Evolutionary conservation across 2,113 vertebrate genomes (phyloP).

Genomic region (Aphyosemion australe): DNA sequence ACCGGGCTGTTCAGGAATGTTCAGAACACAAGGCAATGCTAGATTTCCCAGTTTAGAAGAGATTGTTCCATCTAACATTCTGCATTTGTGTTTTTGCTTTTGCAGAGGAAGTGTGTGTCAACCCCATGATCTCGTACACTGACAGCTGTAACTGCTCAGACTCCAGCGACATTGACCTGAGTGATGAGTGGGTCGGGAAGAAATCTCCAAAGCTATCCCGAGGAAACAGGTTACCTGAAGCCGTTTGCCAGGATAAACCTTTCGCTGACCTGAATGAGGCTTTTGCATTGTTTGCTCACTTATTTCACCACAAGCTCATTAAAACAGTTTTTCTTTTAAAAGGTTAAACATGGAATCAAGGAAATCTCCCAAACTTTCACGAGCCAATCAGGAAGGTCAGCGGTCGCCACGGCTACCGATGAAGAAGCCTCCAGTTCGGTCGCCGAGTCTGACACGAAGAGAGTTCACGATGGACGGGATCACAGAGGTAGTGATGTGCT

Average conservation of each 20-base stretch:
- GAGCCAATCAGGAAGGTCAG: constrained; percentile 90
- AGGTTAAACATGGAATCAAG: constrained; percentile 96
- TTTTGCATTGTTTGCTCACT: neutral
- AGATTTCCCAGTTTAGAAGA: too few relatives aligned
- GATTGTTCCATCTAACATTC: neutral
- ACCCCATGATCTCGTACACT: constrained; percentile 91
- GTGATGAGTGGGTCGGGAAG: constrained; percentile 97
- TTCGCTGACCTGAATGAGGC: neutral
- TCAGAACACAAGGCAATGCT: too few relatives aligned
- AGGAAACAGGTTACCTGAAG: constrained; percentile 86
- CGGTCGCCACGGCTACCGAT: constrained; percentile 91
- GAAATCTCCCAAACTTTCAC: constrained; percentile 94
- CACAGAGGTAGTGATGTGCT: constrained; percentile 82
- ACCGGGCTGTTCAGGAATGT: constrained; percentile 7
- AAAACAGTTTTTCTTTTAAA: constrained; percentile 11
- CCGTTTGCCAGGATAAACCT: constrained; percentile 69
- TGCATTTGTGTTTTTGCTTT: constrained; percentile 10
- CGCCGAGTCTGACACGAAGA: constrained; percentile 90
- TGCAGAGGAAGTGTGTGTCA: constrained; percentile 94
- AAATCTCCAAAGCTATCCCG: constrained; percentile 95
- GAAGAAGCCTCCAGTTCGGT: constrained; percentile 91
- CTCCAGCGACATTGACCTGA: constrained; percentile 97
- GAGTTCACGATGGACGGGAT: constrained; percentile 97
- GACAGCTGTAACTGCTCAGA: constrained; percentile 99
- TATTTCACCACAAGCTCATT: neutral